Evolutionary conservation across 1,140 invertebrate species (phyloP).

Genomic region (Xylocopa sonorina): DNA sequence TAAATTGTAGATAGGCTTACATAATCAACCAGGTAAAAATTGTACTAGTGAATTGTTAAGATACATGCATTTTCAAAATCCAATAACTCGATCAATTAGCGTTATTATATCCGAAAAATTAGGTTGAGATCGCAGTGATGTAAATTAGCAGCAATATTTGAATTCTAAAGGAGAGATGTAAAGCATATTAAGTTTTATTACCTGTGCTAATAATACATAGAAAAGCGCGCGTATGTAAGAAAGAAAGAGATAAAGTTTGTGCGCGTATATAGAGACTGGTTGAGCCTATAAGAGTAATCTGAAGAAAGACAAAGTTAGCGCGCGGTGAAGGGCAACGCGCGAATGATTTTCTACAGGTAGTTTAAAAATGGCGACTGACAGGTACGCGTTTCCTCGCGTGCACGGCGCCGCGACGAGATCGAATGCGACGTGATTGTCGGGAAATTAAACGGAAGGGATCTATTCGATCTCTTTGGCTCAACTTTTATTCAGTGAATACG

Average conservation of each 20-base stretch:
- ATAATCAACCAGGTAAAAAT: background rate
- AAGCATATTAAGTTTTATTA: background rate
- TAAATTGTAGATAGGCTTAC: background rate
- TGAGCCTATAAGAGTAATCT: slow-evolving; percentile 5
- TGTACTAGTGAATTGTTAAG: background rate
- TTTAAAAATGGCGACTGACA: slow-evolving; percentile 80
- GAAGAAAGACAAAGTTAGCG: slow-evolving; percentile 44
- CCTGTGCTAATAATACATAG: background rate
- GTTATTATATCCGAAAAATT: background rate
- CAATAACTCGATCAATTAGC: background rate
- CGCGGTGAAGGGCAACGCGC: slow-evolving; percentile 62
- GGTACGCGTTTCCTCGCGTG: slow-evolving; percentile 67
- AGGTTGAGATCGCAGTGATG: slow-evolving; percentile 7
- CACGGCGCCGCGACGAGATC: slow-evolving; percentile 52
- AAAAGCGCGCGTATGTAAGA: too few relatives aligned
- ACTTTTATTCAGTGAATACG: slow-evolving; percentile 16
- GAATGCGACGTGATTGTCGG: slow-evolving; percentile 38
- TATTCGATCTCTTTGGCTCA: background rate
- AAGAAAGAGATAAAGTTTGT: slow-evolving; percentile 1
- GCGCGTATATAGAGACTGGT: background rate
- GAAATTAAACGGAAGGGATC: background rate
- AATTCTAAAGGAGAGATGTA: background rate
- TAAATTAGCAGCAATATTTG: slow-evolving; percentile 11
- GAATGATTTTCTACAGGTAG: slow-evolving; percentile 73
- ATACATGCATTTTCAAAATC: background rate